Evolutionary conservation across 2,888 invertebrate species (phyloP).

Genomic region (Balanococcus diminutus): DNA sequence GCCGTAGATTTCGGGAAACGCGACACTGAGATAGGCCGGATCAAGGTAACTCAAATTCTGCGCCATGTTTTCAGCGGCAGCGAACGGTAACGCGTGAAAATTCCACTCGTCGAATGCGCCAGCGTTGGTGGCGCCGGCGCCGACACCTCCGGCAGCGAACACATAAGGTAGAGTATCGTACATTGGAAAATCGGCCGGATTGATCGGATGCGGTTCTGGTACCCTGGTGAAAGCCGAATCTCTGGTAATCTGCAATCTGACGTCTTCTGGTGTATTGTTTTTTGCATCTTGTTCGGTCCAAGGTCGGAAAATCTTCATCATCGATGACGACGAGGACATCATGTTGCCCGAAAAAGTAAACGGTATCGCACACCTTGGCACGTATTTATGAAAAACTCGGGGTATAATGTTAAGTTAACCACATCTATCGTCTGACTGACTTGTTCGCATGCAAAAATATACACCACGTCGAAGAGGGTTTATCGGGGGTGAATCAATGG

Average conservation of each 20-base stretch:
- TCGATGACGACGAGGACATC: conserved; percentile 45
- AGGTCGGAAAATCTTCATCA: conserved; percentile 50
- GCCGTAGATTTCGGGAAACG: conserved; percentile 61
- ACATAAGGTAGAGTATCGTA: background rate
- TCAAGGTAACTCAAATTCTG: conserved; percentile 53
- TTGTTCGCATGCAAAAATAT: conserved; percentile 30
- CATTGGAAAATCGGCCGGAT: background rate
- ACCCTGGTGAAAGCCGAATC: conserved; percentile 43
- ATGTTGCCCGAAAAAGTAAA: background rate
- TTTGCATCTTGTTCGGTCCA: conserved; percentile 42
- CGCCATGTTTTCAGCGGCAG: background rate
- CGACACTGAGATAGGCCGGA: conserved; percentile 29
- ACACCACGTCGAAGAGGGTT: conserved; percentile 35
- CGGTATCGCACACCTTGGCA: background rate
- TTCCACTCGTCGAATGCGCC: conserved; percentile 38
- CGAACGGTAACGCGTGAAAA: background rate
- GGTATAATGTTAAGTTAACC: background rate
- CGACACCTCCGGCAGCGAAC: background rate
- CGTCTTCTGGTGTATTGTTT: background rate
- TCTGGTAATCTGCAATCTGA: background rate
- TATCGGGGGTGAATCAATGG: conserved; percentile 48
- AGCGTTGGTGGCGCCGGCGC: background rate
- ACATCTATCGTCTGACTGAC: conserved; percentile 15
- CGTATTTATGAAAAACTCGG: no score
- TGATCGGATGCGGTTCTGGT: conserved; percentile 43